Conservation (phyloP, 2,113 vertebrate genomes). For the Hystrix cristata region DNA sequence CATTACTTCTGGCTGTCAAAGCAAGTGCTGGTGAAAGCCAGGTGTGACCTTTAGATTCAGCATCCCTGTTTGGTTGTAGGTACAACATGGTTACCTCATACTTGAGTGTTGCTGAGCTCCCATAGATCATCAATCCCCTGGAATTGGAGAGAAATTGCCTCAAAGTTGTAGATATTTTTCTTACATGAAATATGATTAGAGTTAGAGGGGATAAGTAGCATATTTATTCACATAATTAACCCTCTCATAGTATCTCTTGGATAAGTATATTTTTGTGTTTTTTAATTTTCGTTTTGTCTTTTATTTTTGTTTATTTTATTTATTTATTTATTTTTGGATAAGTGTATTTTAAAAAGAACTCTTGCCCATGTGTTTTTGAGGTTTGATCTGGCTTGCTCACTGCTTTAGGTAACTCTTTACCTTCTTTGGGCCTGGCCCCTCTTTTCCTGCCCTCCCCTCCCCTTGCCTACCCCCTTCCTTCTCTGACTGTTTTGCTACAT, state of each 20-base stretch:
- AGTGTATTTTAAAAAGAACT: not conserved
- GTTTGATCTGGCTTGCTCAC: not conserved
- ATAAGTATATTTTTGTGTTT: not conserved
- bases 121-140: not conserved
- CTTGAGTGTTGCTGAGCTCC: not conserved
- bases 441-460: not conserved
- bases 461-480: not conserved
- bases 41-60: not conserved
- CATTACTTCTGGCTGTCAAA: not conserved
- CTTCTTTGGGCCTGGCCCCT: not conserved
- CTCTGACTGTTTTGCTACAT: not conserved
- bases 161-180: not conserved
- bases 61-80: not conserved
- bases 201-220: not conserved
- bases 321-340: not conserved
- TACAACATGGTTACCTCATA: not conserved
- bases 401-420: not conserved
- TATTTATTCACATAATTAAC: not conserved
- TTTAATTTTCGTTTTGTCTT: not conserved
- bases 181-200: slow-evolving; percentile 36
- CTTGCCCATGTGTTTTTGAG: not conserved
- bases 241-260: not conserved
- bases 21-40: not conserved
- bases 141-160: not conserved
- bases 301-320: too few relatives aligned